These are phyloP conservation scores for Drosophila paracracens DNA, from an alignment of 2,888 invertebrate genomes.

Conservation along the genomic window DNA sequence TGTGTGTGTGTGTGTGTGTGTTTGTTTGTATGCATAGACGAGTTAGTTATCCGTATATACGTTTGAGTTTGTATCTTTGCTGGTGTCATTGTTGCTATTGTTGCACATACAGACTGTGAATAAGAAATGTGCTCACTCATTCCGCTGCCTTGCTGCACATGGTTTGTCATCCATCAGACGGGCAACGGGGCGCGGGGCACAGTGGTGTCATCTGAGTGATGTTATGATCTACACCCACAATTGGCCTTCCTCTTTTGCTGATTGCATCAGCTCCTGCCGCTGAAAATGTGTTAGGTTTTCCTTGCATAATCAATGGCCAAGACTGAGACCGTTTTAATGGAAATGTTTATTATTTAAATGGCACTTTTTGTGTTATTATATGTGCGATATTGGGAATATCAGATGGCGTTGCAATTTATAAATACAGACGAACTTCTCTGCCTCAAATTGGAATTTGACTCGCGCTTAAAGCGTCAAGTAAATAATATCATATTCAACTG, in stretches of 20 bases:
- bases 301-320: background rate
- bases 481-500: background rate
- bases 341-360: no score
- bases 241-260: background rate
- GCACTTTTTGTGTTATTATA: no score
- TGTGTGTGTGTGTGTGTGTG: background rate
- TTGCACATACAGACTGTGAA: slow-evolving; percentile 39
- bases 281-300: background rate
- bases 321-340: background rate
- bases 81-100: background rate
- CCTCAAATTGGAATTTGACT: background rate
- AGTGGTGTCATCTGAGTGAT: background rate
- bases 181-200: background rate
- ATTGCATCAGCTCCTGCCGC: background rate
- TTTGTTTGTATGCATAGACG: background rate
- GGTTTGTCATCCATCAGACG: background rate
- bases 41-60: slow-evolving; percentile 5
- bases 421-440: background rate
- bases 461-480: background rate
- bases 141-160: slow-evolving; percentile 3
- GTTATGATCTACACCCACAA: background rate
- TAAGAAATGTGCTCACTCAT: slow-evolving; percentile 52
- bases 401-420: no score
- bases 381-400: no score
- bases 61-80: background rate